Base-by-base conservation (phyloP, 2,113 vertebrate genomes). In the Callithrix jacchus region DNA sequence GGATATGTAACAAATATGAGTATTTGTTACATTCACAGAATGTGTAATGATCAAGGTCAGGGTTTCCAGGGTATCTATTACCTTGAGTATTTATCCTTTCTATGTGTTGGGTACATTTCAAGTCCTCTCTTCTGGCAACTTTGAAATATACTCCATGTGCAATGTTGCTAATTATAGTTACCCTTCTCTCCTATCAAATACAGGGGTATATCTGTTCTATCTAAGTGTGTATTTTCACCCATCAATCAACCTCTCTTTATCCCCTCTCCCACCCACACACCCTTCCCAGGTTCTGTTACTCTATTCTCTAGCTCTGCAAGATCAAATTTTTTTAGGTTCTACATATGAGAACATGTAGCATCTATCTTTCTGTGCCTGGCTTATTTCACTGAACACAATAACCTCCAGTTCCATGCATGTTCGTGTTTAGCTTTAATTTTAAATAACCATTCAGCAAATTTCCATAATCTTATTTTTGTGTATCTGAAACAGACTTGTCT, bases 361-460 rank as follows among this genome's bases (percentile, higher is more conserved):
- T n/a, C 32, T 68, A 18, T 68, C 66, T 68, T 68, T 68, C 30
- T 68, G 32, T 68, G 32, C 66, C 66, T 35, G 66, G 32, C 32
- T 68, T 68, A 68, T 68, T 68, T 68, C 16, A 68, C 32, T 68
- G 35, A n/a, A 64, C 23, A 74, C 11, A 25, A 47, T 77, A 77
- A 77, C 27, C 27, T 32, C 27, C 32, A 68, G 32, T n/a, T 68
- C 32, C 66, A 68, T 6, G 2, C 32, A 68, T 13, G 66, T 35
- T 68, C 25, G 58, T 32, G 64, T 61, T 91, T 81, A 77, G 27
- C 83, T 96, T 83, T 93, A 42, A 93, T 71, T 96, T 92, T 87
- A 93, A 93, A 45, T 61, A 94, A 74, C n/a, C n/a, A 73, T 20
- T 76, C 95, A 52, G 20, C 71, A 84, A 49, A 74, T 93, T 71